Evolutionary conservation across 2,797 vertebrate genomes (phyloP), one percentile per base, ranked within the genome.

Genomic region (Sebastes itinus): DNA sequence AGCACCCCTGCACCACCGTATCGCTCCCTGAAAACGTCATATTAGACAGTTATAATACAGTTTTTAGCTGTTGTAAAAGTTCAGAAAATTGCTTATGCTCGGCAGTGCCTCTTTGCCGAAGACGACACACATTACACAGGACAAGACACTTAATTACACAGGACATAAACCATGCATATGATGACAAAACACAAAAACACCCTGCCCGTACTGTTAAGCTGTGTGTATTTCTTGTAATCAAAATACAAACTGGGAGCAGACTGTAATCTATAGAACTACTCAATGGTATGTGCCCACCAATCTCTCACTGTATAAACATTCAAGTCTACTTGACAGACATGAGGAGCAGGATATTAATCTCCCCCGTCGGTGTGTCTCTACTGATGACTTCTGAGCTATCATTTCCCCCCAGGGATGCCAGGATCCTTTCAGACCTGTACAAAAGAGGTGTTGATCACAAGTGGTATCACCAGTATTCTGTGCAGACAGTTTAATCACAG

Each of bases 291-390:
- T 61, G 27, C 20, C 22, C 54, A 60, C 49, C 27, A 42, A 52
- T 30, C 20, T 22, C 18, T 69, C n/a, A 42, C 32, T 9, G 16
- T 70, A 60, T 63, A 55, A 54, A 23, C 49, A 38, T 32, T 22
- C 14, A 59, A 16, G 28, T 65, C 14, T 8, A 28, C 60, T 7
- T 75, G 60, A 71, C 22, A 46, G 59, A 58, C 23, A 59, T 35
- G 32, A 78, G 54, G 55, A 80, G 49, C 61, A 42, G 62, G 67
- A 72, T 60, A 54, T 67, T 35, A 64, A 76, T 79, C 61, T 74
- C 61, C 42, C 7, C 59, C 11, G 59, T 77, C 65, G 33, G 32
- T 1, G 2, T 77, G 63, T 65, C 62, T 33, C 33, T 7, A 6
- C 60, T 66, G 54, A 33, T 73, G 74, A 77, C 63, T 52, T 66